Base-by-base conservation (phyloP, 2,113 vertebrate species). In the Sylvilagus bachmani region DNA sequence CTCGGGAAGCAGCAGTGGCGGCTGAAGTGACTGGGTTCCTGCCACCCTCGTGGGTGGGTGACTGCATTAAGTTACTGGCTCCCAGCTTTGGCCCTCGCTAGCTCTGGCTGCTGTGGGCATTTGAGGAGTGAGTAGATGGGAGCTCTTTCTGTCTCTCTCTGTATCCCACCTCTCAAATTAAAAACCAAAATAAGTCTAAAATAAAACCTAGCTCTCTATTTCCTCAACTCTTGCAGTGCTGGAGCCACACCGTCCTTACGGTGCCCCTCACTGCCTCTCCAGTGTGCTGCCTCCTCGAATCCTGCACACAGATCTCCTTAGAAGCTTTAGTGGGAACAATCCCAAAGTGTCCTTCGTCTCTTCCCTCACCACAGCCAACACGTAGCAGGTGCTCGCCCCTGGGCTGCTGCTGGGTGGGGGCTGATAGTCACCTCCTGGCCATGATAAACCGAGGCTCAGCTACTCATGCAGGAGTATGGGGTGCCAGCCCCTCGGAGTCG, bases 361-460 rank as follows among this genome's bases (percentile, higher is more conserved):
- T 62, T 51, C 21, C 69, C 27, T 90, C 7, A 71, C 21, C n/a
- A 74, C 67, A 85, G 51, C 67, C 36, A 90, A 11, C 5, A 17
- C 24, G 55, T 29, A 86, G 66, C 92, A 83, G 74, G 78, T 85
- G 9, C 62, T 61, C 58, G 78, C 11, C 31, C 31, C 51, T 79
- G 74, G 83, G 49, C 16, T 78, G 12, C 33, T 9, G 79, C 82
- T 58, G 17, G 55, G 19, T 19, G 6, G 55, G 38, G 24, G 58
- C 58, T 80, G 75, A 67, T 51, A 73, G 86, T 61, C 62, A 84
- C 14, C 61, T 81, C 22, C 62, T 69, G 49, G 78, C 51, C 49
- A 44, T 69, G 88, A 93, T 31, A 92, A 67, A 84, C n/a, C 66
- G 66, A 82, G 78, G 74, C 67, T 71, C 75, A 86, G 66, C 29